Base-by-base conservation (phyloP, 2,888 invertebrate genomes). In the Deroplatys truncata region DNA sequence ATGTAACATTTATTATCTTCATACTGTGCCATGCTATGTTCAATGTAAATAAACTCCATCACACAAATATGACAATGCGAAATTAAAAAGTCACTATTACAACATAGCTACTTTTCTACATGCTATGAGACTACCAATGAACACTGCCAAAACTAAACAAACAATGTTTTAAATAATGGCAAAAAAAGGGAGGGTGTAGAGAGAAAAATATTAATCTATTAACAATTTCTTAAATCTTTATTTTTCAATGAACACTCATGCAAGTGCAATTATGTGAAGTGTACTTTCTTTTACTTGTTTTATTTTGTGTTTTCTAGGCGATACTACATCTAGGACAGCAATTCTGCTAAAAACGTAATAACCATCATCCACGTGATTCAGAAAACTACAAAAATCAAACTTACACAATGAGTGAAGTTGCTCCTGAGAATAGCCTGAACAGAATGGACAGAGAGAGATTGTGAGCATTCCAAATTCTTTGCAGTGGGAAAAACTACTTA, bases 361-460 rank as follows among this genome's bases (percentile, higher is more conserved):
- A 72, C 56, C 56, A 72, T 72, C 56, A 72, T 72, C 56, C 56
- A 72, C 56, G 56, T 72, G 56, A 72, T 72, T 72, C 56, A 72
- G 56, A 72, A 72, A 72, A 72, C 56, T 72, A 72, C 56, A 72
- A 72, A 72, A 72, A 72, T 72, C 56, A 72, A 72, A 95, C 95
- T 95, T 94, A 95, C 95, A 95, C 93, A 95, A 94, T 93, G 95
- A 95, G 91, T 95, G 94, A 93, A 95, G 94, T 94, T 94, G 95
- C 94, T 95, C 95, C 93, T 95, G 95, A 92, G 95, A 95, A 92
- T 95, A 94, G 94, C 95, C 95, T 95, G 93, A 92, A 92, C 90
- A 72, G 56, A 72, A 72, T 72, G 56, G 56, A 72, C 56, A 72
- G 56, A 90, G 72, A 90, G 84, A 88, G 84, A 88, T 86, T 85